Conservation (phyloP, 1,140 invertebrate genomes). For the Megathymus violae region DNA sequence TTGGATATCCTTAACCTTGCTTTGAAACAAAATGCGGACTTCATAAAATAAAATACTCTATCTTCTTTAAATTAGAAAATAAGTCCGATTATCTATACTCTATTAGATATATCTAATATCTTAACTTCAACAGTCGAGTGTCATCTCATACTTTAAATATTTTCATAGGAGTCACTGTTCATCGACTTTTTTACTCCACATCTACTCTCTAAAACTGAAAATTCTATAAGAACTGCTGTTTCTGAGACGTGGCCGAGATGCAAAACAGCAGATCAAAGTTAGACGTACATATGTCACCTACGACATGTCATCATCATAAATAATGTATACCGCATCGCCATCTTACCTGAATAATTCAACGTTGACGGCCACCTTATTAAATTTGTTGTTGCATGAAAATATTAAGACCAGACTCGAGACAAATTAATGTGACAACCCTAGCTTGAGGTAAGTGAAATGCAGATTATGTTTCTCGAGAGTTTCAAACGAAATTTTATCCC, state of each 20-base stretch:
- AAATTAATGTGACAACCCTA: slow-evolving; percentile 59
- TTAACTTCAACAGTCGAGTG: too few relatives aligned
- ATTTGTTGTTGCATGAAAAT: slow-evolving; percentile 79
- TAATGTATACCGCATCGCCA: slow-evolving; percentile 68
- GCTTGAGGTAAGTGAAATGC: slow-evolving; percentile 26
- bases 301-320: slow-evolving; percentile 79
- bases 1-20: too few relatives aligned
- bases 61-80: too few relatives aligned
- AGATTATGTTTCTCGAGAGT: slow-evolving; percentile 20
- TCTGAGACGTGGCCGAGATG: slow-evolving; percentile 72
- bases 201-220: not conserved
- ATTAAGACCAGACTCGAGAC: slow-evolving; percentile 47
- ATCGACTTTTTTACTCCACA: not conserved
- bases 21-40: too few relatives aligned
- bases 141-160: too few relatives aligned
- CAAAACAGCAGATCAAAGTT: slow-evolving; percentile 72
- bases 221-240: slow-evolving; percentile 54
- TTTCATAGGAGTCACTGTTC: too few relatives aligned
- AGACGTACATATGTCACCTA: slow-evolving; percentile 60
- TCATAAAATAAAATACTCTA: too few relatives aligned
- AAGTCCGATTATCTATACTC: too few relatives aligned
- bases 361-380: slow-evolving; percentile 77
- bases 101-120: too few relatives aligned
- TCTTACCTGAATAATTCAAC: slow-evolving; percentile 75
- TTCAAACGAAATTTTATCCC: not conserved